Evolutionary conservation across 2,113 vertebrate species (phyloP), one percentile per base, ranked within the genome.

Genomic region (Phoenicopterus ruber): DNA sequence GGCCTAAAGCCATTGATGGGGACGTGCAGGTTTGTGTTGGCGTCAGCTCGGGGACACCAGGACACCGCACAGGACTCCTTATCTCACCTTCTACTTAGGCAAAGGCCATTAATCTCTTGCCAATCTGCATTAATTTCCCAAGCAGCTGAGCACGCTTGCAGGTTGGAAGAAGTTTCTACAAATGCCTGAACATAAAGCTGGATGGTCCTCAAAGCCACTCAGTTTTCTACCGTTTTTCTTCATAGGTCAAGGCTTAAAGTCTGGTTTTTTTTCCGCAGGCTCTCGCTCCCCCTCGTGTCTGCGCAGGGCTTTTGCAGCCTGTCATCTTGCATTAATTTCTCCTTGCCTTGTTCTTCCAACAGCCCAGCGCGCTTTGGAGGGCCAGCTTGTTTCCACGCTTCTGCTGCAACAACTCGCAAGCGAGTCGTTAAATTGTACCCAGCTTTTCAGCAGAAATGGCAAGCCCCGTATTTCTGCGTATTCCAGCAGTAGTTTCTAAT

Each of bases 241-340:
- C 40, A 0, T 2, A 13, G 17, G 0, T 28, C 25, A 1, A 20
- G 12, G 13, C 21, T 44, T 4, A 4, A 58, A 40, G 1, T 2
- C 3, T 0, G 49, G 54, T 19, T 25, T 19, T 54, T 59, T 82
- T 93, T 25, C 77, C 8, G 1, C 62, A 8, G 86, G 57, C 89
- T 96, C 76, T 82, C 57, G 7, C 96, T 74, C 96, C 96, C 94
- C 85, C 97, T 97, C 26, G 92, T 96, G 97, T 63, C 83, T 1
- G 16, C 13, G 0, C 6, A 2, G 15, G 20, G 76, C 46, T 88
- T 62, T 2, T 34, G 83, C 90, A 85, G 28, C 73, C 31, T 36
- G 4, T 6, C 3, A 3, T 36, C 57, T 52, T 11, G 15, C 63
- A 11, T 74, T 12, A 2, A 1, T 52, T 83, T 22, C 76, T 78